Percentiles rank a stretch among this genome's conserved stretches.
phyloP scores from a whole-genome alignment of 2,888 invertebrate species.

The Peribatodes rhomboidaria region DNA sequence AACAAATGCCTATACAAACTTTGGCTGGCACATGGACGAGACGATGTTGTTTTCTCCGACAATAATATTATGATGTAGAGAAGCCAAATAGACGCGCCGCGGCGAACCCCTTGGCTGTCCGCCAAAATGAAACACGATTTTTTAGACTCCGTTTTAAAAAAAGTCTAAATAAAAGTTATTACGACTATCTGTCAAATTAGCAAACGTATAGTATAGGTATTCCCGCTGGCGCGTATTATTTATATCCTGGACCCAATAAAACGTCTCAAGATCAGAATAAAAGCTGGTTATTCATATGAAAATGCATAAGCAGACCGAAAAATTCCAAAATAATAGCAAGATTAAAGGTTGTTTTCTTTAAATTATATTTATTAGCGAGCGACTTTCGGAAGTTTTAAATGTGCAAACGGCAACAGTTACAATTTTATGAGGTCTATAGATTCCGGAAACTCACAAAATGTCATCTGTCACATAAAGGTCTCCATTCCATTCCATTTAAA shows the following conservation, averaged over 20 bases:
- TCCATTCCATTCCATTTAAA: constrained; percentile 40
- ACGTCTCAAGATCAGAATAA: constrained; percentile 6
- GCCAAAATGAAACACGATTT: constrained; percentile 59
- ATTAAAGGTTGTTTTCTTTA: not conserved
- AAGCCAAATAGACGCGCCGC: constrained; percentile 49
- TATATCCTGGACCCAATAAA: constrained; percentile 8
- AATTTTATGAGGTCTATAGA: constrained; percentile 41
- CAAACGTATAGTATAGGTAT: constrained; percentile 26
- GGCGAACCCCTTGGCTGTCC: constrained; percentile 56
- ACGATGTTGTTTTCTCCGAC: constrained; percentile 59
- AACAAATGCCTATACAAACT: constrained; percentile 30
- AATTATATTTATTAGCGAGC: constrained; percentile 28
- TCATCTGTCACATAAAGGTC: constrained; percentile 40
- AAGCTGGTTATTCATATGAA: constrained; percentile 3
- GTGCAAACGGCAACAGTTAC: constrained; percentile 40
- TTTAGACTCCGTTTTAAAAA: constrained; percentile 46
- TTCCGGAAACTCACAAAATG: constrained; percentile 47
- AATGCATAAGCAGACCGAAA: constrained; percentile 14
- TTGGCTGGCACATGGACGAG: constrained; percentile 59
- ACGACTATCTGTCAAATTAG: constrained; percentile 32
- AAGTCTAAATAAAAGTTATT: constrained; percentile 33
- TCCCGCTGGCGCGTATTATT: constrained; percentile 16
- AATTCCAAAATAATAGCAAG: not conserved
- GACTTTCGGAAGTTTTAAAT: constrained; percentile 42
- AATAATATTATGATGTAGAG: constrained; percentile 57